Evolutionary conservation across 2,888 invertebrate genomes (phyloP).

Genomic region (Drosophila mulleri): DNA sequence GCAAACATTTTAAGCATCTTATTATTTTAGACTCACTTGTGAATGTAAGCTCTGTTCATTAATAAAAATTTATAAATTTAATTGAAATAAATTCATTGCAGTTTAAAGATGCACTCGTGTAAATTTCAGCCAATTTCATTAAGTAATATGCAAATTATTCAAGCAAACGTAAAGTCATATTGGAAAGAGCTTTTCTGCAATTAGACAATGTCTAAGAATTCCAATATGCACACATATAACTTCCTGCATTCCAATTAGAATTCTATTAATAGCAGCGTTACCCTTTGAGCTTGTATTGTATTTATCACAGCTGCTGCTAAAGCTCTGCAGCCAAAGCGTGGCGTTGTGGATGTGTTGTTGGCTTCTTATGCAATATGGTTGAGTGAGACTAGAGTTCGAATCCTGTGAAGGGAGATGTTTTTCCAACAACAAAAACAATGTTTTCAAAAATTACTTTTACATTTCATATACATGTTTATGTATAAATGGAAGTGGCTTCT

Average conservation of each 20-base stretch:
- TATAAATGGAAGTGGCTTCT: no score
- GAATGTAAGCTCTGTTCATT: no score
- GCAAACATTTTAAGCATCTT: no score
- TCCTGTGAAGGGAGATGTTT: not conserved
- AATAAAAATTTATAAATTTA: not conserved
- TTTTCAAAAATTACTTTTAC: not conserved
- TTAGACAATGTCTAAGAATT: not conserved
- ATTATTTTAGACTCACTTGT: no score
- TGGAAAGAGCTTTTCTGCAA: not conserved
- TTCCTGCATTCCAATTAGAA: not conserved
- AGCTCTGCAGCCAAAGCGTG: not conserved
- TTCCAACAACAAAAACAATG: not conserved
- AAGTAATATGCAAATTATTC: not conserved
- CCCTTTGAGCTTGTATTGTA: not conserved
- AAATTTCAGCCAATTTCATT: not conserved
- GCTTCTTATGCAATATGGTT: not conserved
- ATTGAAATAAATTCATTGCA: not conserved
- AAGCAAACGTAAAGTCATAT: not conserved
- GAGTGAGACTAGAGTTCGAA: not conserved
- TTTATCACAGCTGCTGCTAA: not conserved
- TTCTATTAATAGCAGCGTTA: not conserved
- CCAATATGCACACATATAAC: not conserved
- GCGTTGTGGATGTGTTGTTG: not conserved
- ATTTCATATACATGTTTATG: no score
- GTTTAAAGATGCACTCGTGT: not conserved